These are phyloP conservation scores for Agonum fuliginosum DNA, from an alignment of 2,888 invertebrate genomes.

Conservation along the genomic window DNA sequence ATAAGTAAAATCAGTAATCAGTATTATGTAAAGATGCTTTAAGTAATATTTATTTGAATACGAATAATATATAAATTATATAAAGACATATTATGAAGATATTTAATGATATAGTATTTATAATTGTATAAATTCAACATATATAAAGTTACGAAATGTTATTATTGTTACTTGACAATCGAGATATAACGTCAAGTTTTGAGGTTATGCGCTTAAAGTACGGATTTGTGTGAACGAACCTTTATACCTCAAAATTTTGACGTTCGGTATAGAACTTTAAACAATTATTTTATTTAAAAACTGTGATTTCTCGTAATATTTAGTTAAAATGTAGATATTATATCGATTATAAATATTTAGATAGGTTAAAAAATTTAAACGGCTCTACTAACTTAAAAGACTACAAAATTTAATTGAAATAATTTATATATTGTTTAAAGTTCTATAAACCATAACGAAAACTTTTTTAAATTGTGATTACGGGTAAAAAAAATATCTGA, in stretches of 20 bases:
- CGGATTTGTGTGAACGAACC: not conserved
- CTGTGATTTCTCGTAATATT: not conserved
- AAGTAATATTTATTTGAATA: not conserved
- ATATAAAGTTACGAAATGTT: constrained; percentile 19
- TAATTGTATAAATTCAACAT: constrained; percentile 9
- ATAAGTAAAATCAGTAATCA: not conserved
- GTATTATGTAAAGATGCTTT: constrained; percentile 7
- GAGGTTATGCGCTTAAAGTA: not conserved
- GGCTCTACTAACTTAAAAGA: not conserved
- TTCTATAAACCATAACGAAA: not conserved
- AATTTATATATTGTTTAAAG: not conserved
- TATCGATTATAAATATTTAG: not conserved
- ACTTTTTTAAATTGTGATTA: not conserved
- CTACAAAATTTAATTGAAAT: too few relatives aligned
- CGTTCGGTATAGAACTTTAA: not conserved
- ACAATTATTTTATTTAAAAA: not conserved
- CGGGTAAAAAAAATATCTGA: not conserved
- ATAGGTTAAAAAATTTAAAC: not conserved
- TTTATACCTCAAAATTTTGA: not conserved
- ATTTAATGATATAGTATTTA: constrained; percentile 25
- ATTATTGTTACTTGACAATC: constrained; percentile 34
- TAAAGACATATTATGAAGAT: not conserved
- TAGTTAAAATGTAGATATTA: not conserved
- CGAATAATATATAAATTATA: not conserved
- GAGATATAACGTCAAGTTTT: not conserved